These are phyloP conservation scores for Gymnogyps californianus DNA, from an alignment of 2,113 vertebrate genomes.

Conservation along the genomic window DNA sequence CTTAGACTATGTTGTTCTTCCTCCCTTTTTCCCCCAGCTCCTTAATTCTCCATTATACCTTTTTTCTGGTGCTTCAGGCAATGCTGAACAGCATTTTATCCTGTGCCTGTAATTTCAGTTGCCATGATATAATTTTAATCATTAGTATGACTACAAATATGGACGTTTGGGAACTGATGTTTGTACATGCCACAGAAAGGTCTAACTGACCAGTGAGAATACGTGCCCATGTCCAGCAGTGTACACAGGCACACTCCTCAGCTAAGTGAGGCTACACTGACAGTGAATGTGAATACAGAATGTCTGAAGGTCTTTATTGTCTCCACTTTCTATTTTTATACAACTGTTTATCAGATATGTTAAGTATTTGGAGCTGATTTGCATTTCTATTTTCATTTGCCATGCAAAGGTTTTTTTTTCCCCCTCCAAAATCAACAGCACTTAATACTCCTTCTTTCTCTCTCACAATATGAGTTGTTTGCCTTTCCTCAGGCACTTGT, in stretches of 20 bases:
- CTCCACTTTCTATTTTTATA: conserved; percentile 55
- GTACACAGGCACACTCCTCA: fast-evolving
- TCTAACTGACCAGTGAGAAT: neutral
- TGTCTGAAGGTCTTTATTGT: neutral
- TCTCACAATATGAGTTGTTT: neutral
- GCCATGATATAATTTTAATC: neutral
- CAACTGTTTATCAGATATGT: conserved; percentile 61
- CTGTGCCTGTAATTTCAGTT: neutral
- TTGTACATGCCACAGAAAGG: neutral
- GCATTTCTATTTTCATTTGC: conserved; percentile 55
- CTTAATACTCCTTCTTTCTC: conserved; percentile 19
- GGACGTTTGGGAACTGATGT: neutral
- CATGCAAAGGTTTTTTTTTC: neutral
- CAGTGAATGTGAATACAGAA: neutral
- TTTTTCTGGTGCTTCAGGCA: neutral
- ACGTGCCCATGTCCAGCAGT: fast-evolving
- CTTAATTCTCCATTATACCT: neutral
- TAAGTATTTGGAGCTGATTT: conserved; percentile 61
- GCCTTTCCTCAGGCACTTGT: conserved; percentile 59
- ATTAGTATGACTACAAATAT: neutral
- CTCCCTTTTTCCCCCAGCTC: neutral
- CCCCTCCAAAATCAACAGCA: neutral
- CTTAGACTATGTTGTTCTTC: neutral
- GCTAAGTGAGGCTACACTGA: neutral
- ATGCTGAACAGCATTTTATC: neutral